Evolutionary conservation across 1,140 invertebrate species (phyloP), one percentile per base, ranked within the genome.

Genomic region (Prorops nasuta): DNA sequence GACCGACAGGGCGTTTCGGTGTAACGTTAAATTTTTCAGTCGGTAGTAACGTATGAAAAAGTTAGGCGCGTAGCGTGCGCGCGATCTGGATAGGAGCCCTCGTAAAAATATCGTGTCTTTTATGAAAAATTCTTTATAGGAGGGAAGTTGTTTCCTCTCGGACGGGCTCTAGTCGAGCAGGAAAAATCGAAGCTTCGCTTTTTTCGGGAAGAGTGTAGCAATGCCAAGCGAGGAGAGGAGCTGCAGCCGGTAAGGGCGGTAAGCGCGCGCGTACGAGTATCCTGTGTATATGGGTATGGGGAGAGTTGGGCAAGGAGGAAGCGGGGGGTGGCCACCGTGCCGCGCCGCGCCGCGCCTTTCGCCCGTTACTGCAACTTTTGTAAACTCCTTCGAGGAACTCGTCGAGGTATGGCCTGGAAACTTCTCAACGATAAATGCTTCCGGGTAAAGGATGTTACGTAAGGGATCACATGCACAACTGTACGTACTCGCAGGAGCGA

Each of bases 341-440:
- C 6, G 12, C 24, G 24, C 6, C 24, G 24, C 6, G 18, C 20
- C 22, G 42, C 49, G 54, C 50, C 40, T 58, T 60, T 58, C 51
- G 44, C 44, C 44, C 48, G 44, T 59, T 37, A 32, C 36, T 59
- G 35, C 28, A 54, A 59, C 41, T 59, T 49, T 59, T 48, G 44
- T 44, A 59, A 59, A 60, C 57, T 60, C 40, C 40, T 20, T 6
- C 12, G 38, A 24, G 48, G 44, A 60, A 56, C 51, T 60, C 47
- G 48, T 43, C 56, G 40, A 51, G 52, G 31, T 48, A 14, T 37
- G 35, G 44, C 42, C 44, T 47, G 40, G 34, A 56, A 60, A 59
- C 58, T 60, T 60, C 49, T 56, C 44, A 59, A 60, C 56, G 58
- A 60, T 60, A 44, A 49, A 49, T 60, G 48, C 44, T 56, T 51